Evolutionary conservation across 2,888 invertebrate genomes (phyloP).

Genomic region (Agrochola lota): DNA sequence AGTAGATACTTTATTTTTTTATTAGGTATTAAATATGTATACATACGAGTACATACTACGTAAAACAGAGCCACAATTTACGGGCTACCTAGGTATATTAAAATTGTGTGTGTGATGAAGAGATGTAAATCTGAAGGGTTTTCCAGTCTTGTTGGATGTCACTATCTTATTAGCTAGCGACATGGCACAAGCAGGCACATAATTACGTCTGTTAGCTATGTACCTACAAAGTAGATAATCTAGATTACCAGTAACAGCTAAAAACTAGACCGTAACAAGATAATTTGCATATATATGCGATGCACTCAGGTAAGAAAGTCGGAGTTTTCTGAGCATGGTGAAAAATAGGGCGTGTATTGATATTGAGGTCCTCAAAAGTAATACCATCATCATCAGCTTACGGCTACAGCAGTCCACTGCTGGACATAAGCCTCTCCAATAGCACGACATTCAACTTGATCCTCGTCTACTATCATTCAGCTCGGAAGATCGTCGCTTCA

Average conservation of each 20-base stretch:
- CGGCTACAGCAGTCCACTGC: too few species aligned
- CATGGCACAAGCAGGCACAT: background rate
- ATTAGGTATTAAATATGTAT: too few species aligned
- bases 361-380: background rate
- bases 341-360: background rate
- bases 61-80: too few species aligned
- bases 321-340: slow-evolving; percentile 1
- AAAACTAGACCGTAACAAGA: slow-evolving; percentile 54
- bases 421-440: too few species aligned
- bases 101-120: too few species aligned
- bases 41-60: too few species aligned
- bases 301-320: slow-evolving; percentile 37
- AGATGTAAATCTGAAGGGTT: background rate
- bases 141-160: too few species aligned
- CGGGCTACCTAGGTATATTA: too few species aligned
- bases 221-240: slow-evolving; percentile 29
- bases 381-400: background rate
- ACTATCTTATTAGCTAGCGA: background rate
- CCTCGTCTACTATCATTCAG: too few species aligned
- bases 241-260: slow-evolving; percentile 42
- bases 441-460: too few species aligned
- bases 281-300: slow-evolving; percentile 49
- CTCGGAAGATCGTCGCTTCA: background rate
- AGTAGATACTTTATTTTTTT: too few species aligned
- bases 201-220: slow-evolving; percentile 6